Base-by-base conservation (phyloP, 1,140 invertebrate species). In the Zaprionus taronus region DNA sequence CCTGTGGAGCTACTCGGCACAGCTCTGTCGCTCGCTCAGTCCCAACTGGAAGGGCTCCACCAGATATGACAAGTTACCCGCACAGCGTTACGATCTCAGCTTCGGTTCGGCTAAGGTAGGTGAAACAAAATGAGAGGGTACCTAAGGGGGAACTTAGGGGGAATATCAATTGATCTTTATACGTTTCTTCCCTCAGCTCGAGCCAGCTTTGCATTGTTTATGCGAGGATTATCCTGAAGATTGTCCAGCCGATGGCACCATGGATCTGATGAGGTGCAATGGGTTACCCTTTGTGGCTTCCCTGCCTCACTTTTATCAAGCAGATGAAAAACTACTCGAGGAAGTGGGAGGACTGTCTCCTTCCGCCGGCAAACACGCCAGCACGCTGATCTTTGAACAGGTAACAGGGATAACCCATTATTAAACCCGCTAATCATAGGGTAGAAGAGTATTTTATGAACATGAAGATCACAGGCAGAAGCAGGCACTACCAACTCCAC, bases 301-400 rank as follows among this genome's bases (percentile, higher is more conserved):
- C 1, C 92, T 96, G 70, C 97, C 98, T 4, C 97, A 98, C 93
- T 97, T 97, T 86, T 95, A 96, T 64, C 93, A 95, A 12, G 93
- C 94, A 1, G 96, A 97, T 85, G 94, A 95, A 2, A 93, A 93
- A 31, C 94, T 97, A 31, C 38, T 95, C 0, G 79, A 94, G 1
- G 93, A 94, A 26, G 95, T 98, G 0, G 94, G 73, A 7, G 97
- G 97, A 22, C 80, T 98, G 3, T 91, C 93, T 34, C 97, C 97
- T 0, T 93, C 95, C 58, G 93, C 94, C 73, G 93, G 94, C 15
- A 93, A 96, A 69, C 97, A 98, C 92, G 94, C 94, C 62, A 96
- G 97, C 14, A 92, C 92, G 49, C 94, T 97, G 60, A 95, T 97
- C 80, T 95, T 97, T 87, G 97, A 98, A 92, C 95, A 95, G 72